These are phyloP conservation scores for Eulithis prunata DNA, from an alignment of 2,888 invertebrate genomes.

Conservation along the genomic window DNA sequence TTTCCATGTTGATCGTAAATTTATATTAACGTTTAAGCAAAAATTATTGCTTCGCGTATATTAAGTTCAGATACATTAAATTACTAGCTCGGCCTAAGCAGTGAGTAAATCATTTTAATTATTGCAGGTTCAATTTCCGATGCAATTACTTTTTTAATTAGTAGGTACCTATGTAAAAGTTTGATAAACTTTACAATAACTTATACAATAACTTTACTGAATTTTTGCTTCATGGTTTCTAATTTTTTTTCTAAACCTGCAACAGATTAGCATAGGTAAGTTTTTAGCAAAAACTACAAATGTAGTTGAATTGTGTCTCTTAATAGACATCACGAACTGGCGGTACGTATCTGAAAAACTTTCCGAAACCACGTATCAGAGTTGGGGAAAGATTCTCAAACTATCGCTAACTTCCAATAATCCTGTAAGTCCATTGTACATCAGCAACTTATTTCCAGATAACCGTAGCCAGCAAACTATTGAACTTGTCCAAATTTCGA, in stretches of 20 bases:
- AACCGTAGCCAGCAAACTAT: constrained; percentile 38
- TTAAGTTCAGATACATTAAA: constrained; percentile 37
- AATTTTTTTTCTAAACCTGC: background rate
- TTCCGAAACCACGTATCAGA: constrained; percentile 67
- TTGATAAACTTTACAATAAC: background rate
- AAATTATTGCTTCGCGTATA: constrained; percentile 46
- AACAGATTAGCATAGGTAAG: too few relatives aligned
- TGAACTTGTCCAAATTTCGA: constrained; percentile 19
- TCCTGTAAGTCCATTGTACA: constrained; percentile 69
- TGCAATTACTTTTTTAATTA: background rate
- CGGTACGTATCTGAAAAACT: constrained; percentile 51
- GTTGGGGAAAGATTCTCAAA: constrained; percentile 66
- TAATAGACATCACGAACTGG: constrained; percentile 52
- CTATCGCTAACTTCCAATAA: constrained; percentile 74
- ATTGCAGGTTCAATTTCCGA: constrained; percentile 12
- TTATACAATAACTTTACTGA: too few relatives aligned
- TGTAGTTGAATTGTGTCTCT: constrained; percentile 22
- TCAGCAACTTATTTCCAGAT: constrained; percentile 53
- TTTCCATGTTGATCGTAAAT: constrained; percentile 54
- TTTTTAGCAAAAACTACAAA: background rate
- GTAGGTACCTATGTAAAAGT: background rate
- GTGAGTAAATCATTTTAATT: constrained; percentile 26
- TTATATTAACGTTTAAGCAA: constrained; percentile 53
- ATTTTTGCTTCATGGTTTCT: too few relatives aligned
- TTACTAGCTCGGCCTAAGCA: constrained; percentile 23